Evolutionary conservation across 2,797 vertebrate species (phyloP).

Genomic region (Eremophila alpestris): DNA sequence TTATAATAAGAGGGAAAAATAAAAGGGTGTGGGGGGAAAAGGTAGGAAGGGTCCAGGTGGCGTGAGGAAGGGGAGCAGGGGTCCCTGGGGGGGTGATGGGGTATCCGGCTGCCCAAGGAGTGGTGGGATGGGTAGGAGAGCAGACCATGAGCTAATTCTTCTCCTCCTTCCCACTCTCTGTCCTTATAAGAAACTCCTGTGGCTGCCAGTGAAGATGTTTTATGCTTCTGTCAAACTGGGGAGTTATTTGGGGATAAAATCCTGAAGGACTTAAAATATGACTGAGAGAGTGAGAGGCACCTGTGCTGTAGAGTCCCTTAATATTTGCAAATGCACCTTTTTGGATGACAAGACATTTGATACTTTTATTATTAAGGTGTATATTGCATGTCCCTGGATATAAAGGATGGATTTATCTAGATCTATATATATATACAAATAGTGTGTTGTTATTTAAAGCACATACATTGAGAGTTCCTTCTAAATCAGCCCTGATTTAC

Average conservation of each 20-base stretch:
- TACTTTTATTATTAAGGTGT: not conserved
- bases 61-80: not conserved
- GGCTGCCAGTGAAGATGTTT: not conserved
- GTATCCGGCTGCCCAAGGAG: not conserved
- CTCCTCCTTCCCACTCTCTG: not conserved
- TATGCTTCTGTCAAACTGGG: not conserved
- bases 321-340: not conserved
- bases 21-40: not conserved
- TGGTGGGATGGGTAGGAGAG: not conserved
- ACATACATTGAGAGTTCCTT: not conserved
- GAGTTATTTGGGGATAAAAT: not conserved
- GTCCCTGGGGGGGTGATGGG: not conserved
- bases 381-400: not conserved
- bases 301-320: not conserved
- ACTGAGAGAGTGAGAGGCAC: not conserved
- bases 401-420: not conserved
- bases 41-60: not conserved
- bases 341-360: not conserved
- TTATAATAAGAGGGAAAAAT: not conserved
- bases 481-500: not conserved
- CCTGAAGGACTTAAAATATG: not conserved
- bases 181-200: not conserved
- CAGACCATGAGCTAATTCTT: accelerated
- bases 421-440: not conserved
- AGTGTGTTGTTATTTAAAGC: not conserved